Evolutionary conservation across 2,797 vertebrate genomes (phyloP).

Genomic region (Gymnothorax reevesii): DNA sequence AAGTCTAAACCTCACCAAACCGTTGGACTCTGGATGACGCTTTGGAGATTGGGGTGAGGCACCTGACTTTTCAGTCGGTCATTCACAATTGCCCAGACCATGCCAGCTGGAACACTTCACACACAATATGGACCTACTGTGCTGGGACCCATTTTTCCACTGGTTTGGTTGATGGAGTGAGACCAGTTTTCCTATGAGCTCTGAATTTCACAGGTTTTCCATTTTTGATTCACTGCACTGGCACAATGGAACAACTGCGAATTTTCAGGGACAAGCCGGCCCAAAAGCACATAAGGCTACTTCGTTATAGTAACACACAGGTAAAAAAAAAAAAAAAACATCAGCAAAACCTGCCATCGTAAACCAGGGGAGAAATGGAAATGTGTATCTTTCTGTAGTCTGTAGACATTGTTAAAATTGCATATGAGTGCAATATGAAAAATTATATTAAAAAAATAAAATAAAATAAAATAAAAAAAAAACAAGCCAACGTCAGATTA

Average conservation of each 20-base stretch:
- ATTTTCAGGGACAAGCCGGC: not conserved
- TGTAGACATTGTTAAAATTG: not conserved
- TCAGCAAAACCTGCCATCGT: not conserved
- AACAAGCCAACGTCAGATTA: not conserved
- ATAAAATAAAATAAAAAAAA: not conserved
- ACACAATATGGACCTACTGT: constrained; percentile 1
- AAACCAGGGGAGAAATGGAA: not conserved
- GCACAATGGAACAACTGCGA: not conserved
- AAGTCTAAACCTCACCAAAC: not conserved
- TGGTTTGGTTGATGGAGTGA: not conserved
- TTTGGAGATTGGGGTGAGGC: not conserved
- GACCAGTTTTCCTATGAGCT: not conserved
- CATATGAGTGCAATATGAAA: not conserved
- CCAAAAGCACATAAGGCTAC: not conserved
- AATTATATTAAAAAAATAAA: no score
- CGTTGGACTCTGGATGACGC: not conserved
- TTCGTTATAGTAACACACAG: not conserved
- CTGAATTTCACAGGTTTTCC: not conserved
- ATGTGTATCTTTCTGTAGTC: not conserved
- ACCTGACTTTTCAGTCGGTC: not conserved
- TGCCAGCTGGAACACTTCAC: constrained; percentile 15
- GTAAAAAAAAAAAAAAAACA: not conserved
- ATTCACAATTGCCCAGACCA: not conserved
- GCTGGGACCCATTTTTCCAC: not conserved
- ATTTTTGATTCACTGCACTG: not conserved